Conservation (phyloP, 2,888 invertebrate species). For the Mantis religiosa region DNA sequence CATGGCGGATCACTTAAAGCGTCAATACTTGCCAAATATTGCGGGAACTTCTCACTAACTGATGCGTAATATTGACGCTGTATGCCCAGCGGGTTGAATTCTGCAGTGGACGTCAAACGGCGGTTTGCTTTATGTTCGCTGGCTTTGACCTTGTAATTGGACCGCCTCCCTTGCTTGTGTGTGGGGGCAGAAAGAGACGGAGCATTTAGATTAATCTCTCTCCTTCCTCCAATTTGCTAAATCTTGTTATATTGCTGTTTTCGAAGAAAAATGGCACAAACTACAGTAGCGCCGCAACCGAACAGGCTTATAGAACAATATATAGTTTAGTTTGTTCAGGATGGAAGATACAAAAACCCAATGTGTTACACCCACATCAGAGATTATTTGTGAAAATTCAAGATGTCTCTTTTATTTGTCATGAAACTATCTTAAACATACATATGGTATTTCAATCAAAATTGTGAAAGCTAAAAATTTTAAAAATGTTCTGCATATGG, state of each 20-base stretch:
- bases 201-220: background rate
- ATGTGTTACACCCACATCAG: no score
- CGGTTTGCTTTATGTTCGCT: background rate
- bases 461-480: no score
- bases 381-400: no score
- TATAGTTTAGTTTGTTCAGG: no score
- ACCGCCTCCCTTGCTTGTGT: background rate
- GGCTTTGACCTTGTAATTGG: slow-evolving; percentile 6
- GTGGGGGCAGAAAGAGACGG: background rate
- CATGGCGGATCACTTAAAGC: background rate
- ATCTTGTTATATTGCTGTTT: background rate
- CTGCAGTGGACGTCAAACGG: background rate
- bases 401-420: no score
- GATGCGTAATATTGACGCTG: background rate
- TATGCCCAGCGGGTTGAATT: background rate
- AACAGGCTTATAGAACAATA: background rate
- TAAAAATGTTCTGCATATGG: no score
- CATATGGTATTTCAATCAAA: no score
- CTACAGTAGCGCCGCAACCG: background rate
- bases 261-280: background rate
- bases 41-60: background rate
- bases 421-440: no score
- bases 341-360: no score
- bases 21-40: background rate
- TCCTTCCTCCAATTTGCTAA: background rate